Evolutionary conservation across 2,113 vertebrate species (phyloP).

Genomic region (Eclectus roratus): DNA sequence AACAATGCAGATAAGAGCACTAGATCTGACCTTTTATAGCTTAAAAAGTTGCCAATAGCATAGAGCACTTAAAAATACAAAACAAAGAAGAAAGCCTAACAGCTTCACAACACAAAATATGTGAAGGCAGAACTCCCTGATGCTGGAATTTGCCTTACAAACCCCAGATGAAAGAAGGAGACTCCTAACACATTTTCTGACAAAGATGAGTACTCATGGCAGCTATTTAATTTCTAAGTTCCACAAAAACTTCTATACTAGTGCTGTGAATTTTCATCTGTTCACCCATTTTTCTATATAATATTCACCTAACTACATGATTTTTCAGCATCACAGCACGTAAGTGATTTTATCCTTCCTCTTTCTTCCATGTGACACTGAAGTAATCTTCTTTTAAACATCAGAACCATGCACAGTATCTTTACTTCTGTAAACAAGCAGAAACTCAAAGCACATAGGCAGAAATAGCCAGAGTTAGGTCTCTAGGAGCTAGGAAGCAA

Average conservation of each 20-base stretch:
- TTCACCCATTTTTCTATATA: background rate
- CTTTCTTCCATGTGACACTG: background rate
- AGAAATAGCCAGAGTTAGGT: background rate
- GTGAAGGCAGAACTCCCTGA: background rate
- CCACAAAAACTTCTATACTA: background rate
- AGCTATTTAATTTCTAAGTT: background rate
- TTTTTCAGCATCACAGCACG: background rate
- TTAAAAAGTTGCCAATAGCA: background rate
- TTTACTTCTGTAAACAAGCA: background rate
- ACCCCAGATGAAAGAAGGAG: background rate
- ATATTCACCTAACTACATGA: background rate
- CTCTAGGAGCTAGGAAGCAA: background rate
- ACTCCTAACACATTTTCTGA: background rate
- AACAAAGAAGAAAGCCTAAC: background rate
- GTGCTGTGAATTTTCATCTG: background rate
- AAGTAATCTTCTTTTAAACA: background rate
- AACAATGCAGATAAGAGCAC: background rate
- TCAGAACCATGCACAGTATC: background rate
- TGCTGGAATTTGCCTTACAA: background rate
- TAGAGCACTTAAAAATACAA: background rate
- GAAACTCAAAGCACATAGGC: background rate
- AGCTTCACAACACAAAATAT: background rate
- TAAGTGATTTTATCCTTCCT: background rate
- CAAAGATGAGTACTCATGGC: background rate
- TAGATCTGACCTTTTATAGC: background rate